A percentile compares a stretch with the other conserved stretches of the same genome.
phyloP scores from a whole-genome alignment of 2,888 invertebrate genomes.

The Cyclophora albipunctata region DNA sequence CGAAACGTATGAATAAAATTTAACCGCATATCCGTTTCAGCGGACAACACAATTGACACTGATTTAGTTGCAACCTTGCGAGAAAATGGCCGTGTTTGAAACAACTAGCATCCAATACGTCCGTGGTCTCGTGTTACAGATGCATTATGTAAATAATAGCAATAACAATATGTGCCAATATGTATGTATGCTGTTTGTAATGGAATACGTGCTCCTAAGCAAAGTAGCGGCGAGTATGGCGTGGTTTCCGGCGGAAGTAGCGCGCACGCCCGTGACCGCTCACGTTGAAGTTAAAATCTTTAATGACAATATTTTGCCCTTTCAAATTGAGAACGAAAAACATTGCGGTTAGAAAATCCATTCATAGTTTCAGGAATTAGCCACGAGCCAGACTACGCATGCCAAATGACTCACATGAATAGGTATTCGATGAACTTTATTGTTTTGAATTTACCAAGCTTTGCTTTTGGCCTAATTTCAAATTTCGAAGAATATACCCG shows the following conservation, averaged over 20 bases:
- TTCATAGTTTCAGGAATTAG: no score
- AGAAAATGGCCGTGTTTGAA: conserved; percentile 37
- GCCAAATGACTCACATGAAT: conserved; percentile 9
- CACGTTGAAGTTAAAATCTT: conserved; percentile 12
- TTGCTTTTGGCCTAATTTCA: no score
- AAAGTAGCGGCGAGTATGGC: conserved; percentile 38
- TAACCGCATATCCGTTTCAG: conserved; percentile 34
- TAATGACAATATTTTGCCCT: conserved; percentile 1
- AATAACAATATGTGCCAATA: conserved; percentile 6
- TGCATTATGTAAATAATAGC: conserved; percentile 19
- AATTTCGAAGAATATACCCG: no score
- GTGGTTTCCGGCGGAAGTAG: conserved; percentile 70
- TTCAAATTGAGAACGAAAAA: neutral
- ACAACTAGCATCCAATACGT: conserved; percentile 32
- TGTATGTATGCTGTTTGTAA: conserved; percentile 17
- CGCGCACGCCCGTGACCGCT: conserved; percentile 65
- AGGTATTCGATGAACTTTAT: conserved; percentile 1
- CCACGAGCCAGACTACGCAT: neutral
- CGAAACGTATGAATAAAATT: conserved; percentile 27
- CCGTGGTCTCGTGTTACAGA: conserved; percentile 33
- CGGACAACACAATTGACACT: conserved; percentile 42
- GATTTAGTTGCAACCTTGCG: conserved; percentile 49
- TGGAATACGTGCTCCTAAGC: conserved; percentile 30
- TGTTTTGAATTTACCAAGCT: no score
- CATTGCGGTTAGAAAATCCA: neutral